Percentiles rank a stretch among this genome's conserved stretches.
Conservation (phyloP, 2,888 invertebrate species). For the Scelioninae gen. 1 region DNA sequence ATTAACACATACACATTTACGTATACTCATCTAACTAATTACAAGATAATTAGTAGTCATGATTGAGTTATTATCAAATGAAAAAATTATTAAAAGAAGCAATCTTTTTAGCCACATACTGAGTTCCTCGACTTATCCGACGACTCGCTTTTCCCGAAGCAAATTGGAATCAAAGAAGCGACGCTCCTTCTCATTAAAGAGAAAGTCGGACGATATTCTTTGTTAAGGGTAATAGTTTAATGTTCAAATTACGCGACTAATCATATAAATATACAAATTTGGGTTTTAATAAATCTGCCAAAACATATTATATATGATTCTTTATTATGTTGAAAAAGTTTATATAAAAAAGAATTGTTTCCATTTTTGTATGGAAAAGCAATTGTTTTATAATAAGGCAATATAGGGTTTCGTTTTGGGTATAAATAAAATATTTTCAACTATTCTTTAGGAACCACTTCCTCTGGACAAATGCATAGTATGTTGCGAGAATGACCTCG, state of each 20-base stretch:
- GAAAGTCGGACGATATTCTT: conserved; percentile 93
- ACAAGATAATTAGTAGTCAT: too few species aligned
- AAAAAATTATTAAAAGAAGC: neutral
- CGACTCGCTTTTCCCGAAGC: conserved; percentile 89
- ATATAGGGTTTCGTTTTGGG: too few species aligned
- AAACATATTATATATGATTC: too few species aligned
- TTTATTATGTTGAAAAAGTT: too few species aligned
- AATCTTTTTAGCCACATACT: conserved; percentile 87
- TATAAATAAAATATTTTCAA: neutral
- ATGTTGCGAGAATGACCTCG: conserved; percentile 94
- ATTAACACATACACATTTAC: too few species aligned
- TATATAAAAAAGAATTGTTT: too few species aligned
- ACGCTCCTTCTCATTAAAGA: conserved; percentile 94
- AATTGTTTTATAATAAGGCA: too few species aligned
- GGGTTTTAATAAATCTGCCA: too few species aligned
- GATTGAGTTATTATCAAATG: too few species aligned
- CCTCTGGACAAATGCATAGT: conserved; percentile 96
- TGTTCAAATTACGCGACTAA: neutral
- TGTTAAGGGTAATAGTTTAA: conserved; percentile 87
- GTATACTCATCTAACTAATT: too few species aligned
- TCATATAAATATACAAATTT: too few species aligned
- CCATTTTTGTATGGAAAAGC: too few species aligned
- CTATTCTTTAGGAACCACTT: conserved; percentile 89
- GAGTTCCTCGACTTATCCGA: conserved; percentile 88
- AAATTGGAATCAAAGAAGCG: conserved; percentile 93